A percentile compares a stretch with the other conserved stretches of the same genome.
These are phyloP conservation scores for Myopa tessellatipennis DNA, from an alignment of 2,888 invertebrate genomes.

Conservation along the genomic window DNA sequence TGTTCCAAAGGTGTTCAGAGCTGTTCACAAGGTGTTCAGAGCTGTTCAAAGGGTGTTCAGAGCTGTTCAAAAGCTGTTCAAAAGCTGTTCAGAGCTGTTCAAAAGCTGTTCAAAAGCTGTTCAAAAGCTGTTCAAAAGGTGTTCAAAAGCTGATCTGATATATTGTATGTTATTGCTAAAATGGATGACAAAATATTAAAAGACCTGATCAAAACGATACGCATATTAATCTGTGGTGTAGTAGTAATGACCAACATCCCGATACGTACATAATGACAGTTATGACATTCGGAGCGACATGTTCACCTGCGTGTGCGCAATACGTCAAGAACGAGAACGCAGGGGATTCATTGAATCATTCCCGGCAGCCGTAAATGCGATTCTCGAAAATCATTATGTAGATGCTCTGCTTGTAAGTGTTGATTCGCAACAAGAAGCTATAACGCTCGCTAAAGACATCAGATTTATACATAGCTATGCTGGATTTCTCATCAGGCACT, in stretches of 20 bases:
- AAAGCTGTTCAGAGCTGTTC: no score
- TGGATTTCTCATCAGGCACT: conserved; percentile 48
- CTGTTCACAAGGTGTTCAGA: no score
- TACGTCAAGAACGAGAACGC: conserved; percentile 11
- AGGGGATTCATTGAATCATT: neutral
- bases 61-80: no score
- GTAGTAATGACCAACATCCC: neutral
- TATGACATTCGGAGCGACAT: conserved; percentile 11
- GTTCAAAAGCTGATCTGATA: no score
- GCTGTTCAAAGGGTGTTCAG: no score
- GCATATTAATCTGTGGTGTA: no score
- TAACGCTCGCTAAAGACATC: conserved; percentile 44
- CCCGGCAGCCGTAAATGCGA: neutral
- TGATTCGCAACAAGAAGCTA: conserved; percentile 46
- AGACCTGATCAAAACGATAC: no score
- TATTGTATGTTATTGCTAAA: no score
- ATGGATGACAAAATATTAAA: no score
- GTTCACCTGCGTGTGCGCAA: neutral
- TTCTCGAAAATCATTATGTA: conserved; percentile 49
- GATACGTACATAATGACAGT: conserved; percentile 4
- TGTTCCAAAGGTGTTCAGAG: no score
- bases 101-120: no score
- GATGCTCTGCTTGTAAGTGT: conserved; percentile 55
- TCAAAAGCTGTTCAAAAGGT: no score
- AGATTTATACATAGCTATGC: conserved; percentile 40